These are phyloP conservation scores for Dendroctonus ponderosae DNA, from an alignment of 1,140 invertebrate species.

Conservation along the genomic window DNA sequence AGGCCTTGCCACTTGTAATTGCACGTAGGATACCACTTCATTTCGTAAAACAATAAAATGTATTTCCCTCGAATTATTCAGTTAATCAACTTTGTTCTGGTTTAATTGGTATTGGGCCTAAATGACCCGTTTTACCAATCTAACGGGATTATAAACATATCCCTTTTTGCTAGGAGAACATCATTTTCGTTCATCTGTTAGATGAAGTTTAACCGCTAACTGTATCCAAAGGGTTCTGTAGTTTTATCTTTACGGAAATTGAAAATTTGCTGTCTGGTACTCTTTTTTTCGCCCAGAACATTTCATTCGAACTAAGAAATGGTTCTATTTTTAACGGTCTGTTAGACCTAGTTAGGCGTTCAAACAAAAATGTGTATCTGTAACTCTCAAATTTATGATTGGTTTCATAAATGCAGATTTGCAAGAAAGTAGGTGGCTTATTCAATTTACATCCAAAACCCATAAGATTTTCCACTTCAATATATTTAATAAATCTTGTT, in stretches of 20 bases:
- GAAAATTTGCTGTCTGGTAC: not conserved
- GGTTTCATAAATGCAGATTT: too few relatives aligned
- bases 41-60: slow-evolving; percentile 28
- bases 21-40: slow-evolving; percentile 22
- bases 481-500: not conserved
- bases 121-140: slow-evolving; percentile 29
- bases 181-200: slow-evolving; percentile 22
- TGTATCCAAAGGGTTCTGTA: not conserved
- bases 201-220: slow-evolving; percentile 4
- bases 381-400: too few relatives aligned
- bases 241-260: slow-evolving; percentile 11
- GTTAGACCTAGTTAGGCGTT: too few relatives aligned
- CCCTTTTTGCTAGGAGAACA: slow-evolving; percentile 25
- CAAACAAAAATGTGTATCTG: too few relatives aligned
- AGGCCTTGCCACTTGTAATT: slow-evolving; percentile 12
- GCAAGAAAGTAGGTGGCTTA: too few relatives aligned
- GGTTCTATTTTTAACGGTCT: too few relatives aligned
- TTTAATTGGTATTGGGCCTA: slow-evolving; percentile 27
- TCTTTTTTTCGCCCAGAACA: too few relatives aligned
- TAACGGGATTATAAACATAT: slow-evolving; percentile 20
- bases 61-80: slow-evolving; percentile 22
- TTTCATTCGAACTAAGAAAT: too few relatives aligned
- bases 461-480: too few relatives aligned
- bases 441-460: too few relatives aligned
- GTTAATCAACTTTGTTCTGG: slow-evolving; percentile 26